Conservation (phyloP, 2,113 vertebrate genomes). For the Nanorana parkeri region DNA sequence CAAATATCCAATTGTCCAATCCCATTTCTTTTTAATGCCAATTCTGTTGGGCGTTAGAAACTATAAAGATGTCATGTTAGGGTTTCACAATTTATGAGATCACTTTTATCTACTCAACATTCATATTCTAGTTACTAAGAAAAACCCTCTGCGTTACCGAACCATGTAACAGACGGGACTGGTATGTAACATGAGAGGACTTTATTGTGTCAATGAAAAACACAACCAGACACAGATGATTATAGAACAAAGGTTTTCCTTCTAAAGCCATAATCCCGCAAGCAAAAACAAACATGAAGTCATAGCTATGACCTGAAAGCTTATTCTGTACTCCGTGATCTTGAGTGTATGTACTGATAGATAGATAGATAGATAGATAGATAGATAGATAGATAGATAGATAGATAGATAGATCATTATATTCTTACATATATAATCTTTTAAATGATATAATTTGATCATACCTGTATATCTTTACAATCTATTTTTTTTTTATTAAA, state of each 20-base stretch:
- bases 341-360: neutral
- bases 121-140: too few species aligned
- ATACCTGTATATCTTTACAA: too few species aligned
- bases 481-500: too few species aligned
- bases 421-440: too few species aligned
- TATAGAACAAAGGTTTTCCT: constrained; percentile 10
- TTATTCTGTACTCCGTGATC: too few species aligned
- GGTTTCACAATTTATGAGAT: neutral
- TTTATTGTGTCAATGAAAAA: constrained; percentile 28
- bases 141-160: neutral
- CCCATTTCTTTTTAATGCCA: too few species aligned
- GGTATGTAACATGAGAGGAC: constrained; percentile 15
- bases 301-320: neutral
- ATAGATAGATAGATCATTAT: neutral
- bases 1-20: too few species aligned
- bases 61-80: too few species aligned
- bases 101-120: neutral
- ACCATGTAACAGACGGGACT: constrained; percentile 18
- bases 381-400: constrained; percentile 9
- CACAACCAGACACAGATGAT: constrained; percentile 22
- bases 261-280: constrained; percentile 17
- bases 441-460: too few species aligned
- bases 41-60: too few species aligned
- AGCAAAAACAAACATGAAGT: constrained; percentile 40
- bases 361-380: constrained; percentile 9